A percentile compares a stretch with the other conserved stretches of the same genome.
Conservation (phyloP, 1,140 invertebrate species). For the Euborellia annulipes region DNA sequence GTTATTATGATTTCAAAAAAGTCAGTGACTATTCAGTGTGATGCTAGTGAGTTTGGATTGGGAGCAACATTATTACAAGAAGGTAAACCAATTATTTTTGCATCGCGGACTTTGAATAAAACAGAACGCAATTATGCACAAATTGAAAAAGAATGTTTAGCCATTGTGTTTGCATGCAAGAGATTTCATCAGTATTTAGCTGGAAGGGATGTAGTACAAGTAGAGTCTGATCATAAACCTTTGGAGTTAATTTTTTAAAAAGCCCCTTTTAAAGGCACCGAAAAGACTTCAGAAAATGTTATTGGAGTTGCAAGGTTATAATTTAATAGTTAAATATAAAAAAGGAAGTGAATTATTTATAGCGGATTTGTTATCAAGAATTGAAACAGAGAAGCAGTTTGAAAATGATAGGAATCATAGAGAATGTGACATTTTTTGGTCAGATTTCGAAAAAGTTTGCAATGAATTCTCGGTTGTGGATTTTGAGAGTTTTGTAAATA, state of each 20-base stretch:
- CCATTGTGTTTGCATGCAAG: slow-evolving; percentile 28
- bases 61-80: slow-evolving; percentile 17
- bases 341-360: not conserved
- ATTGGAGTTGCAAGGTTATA: slow-evolving; percentile 25
- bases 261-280: slow-evolving; percentile 22
- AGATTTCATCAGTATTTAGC: slow-evolving; percentile 27
- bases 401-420: too few relatives aligned
- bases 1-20: too few relatives aligned
- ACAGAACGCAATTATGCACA: slow-evolving; percentile 22
- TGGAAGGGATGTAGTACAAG: slow-evolving; percentile 24
- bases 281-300: slow-evolving; percentile 28
- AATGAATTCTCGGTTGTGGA: not conserved
- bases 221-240: slow-evolving; percentile 31
- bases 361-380: slow-evolving; percentile 3
- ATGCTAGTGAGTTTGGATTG: slow-evolving; percentile 11
- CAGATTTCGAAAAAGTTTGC: not conserved
- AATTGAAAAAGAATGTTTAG: slow-evolving; percentile 33
- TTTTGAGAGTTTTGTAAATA: not conserved
- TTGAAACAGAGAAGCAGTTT: too few relatives aligned
- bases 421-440: not conserved
- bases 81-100: slow-evolving; percentile 23
- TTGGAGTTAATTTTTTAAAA: slow-evolving; percentile 27
- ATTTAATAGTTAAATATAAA: slow-evolving; percentile 17
- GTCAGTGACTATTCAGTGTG: too few relatives aligned
- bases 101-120: slow-evolving; percentile 12